phyloP scores from a whole-genome alignment of 2,113 vertebrate species.

The Nycticryphes semicollaris region DNA sequence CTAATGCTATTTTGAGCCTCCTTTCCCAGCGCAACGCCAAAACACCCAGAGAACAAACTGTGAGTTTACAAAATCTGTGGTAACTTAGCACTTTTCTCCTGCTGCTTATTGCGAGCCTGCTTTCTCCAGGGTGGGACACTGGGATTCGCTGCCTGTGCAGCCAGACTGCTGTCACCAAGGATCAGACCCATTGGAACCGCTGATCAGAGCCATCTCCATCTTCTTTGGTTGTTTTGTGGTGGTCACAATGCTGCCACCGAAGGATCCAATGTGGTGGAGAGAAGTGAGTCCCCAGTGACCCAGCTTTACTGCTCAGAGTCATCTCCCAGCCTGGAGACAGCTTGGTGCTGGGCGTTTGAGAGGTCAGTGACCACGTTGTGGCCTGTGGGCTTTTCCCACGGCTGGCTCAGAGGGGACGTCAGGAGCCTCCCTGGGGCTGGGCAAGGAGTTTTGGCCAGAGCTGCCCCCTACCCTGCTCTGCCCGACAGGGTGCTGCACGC shows the following conservation, averaged over 20 bases:
- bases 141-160: background rate
- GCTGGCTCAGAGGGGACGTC: background rate
- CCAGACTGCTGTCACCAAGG: rapidly evolving
- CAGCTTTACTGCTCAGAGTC: background rate
- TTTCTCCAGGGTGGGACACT: background rate
- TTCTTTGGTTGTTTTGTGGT: rapidly evolving
- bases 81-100: background rate
- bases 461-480: rapidly evolving
- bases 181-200: background rate
- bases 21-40: background rate
- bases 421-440: background rate
- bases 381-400: background rate
- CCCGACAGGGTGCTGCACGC: background rate
- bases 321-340: background rate
- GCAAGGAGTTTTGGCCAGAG: background rate
- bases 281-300: background rate
- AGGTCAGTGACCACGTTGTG: background rate
- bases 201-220: background rate
- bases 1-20: background rate
- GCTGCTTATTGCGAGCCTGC: background rate
- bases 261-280: rapidly evolving
- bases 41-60: background rate
- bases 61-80: background rate
- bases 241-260: background rate
- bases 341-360: background rate